These are phyloP conservation scores for Neosilurus hyrtlii DNA, from an alignment of 2,797 vertebrate species.

Conservation along the genomic window DNA sequence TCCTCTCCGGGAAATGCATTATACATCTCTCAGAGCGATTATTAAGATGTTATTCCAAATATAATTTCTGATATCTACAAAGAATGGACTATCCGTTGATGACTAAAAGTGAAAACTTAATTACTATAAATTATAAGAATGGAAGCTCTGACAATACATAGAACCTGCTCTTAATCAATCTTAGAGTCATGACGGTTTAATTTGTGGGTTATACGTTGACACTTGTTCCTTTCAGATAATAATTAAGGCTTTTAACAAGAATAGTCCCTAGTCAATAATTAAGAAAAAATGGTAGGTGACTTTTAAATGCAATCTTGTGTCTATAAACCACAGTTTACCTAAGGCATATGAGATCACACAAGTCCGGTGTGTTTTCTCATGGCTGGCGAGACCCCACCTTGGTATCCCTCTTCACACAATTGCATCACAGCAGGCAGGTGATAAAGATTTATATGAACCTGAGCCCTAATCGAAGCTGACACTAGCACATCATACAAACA, in stretches of 20 bases:
- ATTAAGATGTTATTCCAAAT: not conserved
- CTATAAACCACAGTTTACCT: not conserved
- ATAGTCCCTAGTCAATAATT: not conserved
- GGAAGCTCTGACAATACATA: not conserved
- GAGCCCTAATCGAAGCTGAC: constrained; percentile 39
- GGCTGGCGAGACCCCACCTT: constrained; percentile 55
- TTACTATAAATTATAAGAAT: not conserved
- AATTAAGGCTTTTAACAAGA: not conserved
- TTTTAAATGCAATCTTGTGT: not conserved
- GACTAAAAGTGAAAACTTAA: not conserved
- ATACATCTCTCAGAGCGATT: not conserved
- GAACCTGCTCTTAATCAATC: not conserved
- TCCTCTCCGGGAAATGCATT: not conserved
- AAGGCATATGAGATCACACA: constrained; percentile 4
- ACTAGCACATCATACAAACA: constrained; percentile 4
- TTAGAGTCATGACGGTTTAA: not conserved
- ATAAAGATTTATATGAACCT: constrained; percentile 67
- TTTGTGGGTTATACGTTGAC: constrained; percentile 22
- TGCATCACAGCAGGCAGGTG: constrained; percentile 59
- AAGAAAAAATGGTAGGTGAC: not conserved
- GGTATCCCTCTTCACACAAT: constrained; percentile 57
- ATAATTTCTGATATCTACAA: not conserved
- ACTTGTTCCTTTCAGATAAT: constrained; percentile 9
- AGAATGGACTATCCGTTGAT: not conserved
- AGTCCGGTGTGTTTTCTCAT: constrained; percentile 3